Base-by-base conservation (phyloP, 1,140 invertebrate genomes). In the Whitmania pigra region DNA sequence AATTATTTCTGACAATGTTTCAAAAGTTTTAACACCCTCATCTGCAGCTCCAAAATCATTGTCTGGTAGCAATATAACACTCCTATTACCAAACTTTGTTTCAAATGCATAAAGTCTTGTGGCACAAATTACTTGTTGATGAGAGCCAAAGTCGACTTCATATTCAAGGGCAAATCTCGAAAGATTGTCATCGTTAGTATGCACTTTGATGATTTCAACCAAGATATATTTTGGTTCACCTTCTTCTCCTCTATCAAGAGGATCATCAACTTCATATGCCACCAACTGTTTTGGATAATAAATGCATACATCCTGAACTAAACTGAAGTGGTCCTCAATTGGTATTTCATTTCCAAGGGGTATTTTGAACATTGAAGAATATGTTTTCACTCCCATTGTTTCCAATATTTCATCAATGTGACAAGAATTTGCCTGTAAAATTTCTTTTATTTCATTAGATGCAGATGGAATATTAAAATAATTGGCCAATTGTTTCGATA, bases 201-300 rank as follows among this genome's bases (percentile, higher is more conserved):
- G 29, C 11, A 31, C 29, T 36, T 29, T 6, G n/a, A 70, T 36
- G 7, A 70, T 70, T 54, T 70, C 18, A 2, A 70, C 69, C 43
- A 70, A 25, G 29, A 70, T 70, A 49, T 70, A 70, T 29, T 36
- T 70, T 25, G 69, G 69, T 53, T 25, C 22, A 22, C 69, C 69
- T 31, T 63, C 36, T 54, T 70, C 53, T 9, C n/a, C 49, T 53
- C 29, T 25, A 27, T 70, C 69, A 22, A 70, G 25, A 17, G 69
- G 53, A 70, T 70, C 69, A 53, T 70, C n/a, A 20, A 22, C 13
- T 53, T 70, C 69, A n/a, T 49, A 53, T 22, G 69, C 69, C 25
- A 70, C 69, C n/a, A 49, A 17, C 20, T 70, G 31, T n/a, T 53
- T 18, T 20, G 18, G 40, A 31, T 53, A 53, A 53, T 53, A 70